phyloP scores from a whole-genome alignment of 2,888 invertebrate genomes.

The Eumacrocentrus americanus region DNA sequence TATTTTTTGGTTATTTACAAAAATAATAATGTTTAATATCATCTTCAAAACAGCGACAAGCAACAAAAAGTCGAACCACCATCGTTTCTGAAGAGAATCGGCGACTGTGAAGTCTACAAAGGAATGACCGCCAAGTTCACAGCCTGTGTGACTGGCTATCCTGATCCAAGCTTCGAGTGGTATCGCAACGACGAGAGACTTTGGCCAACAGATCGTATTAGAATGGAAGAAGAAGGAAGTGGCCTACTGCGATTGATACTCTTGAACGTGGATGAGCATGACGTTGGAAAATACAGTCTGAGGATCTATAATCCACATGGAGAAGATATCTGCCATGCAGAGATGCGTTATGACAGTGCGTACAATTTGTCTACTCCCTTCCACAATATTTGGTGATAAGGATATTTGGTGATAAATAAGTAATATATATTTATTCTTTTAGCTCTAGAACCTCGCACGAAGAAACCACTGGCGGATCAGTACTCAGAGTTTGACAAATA shows the following conservation, averaged over 20 bases:
- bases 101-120: slow-evolving; percentile 84
- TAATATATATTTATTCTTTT: slow-evolving; percentile 11
- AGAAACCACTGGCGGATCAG: slow-evolving; percentile 76
- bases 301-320: slow-evolving; percentile 85
- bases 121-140: slow-evolving; percentile 92
- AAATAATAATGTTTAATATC: too few relatives aligned
- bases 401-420: background rate
- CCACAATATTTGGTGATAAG: too few relatives aligned
- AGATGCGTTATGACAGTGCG: slow-evolving; percentile 82
- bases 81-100: slow-evolving; percentile 86
- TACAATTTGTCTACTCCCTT: background rate
- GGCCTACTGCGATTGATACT: slow-evolving; percentile 84
- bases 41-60: slow-evolving; percentile 68
- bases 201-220: slow-evolving; percentile 81
- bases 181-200: slow-evolving; percentile 80
- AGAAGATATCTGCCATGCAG: slow-evolving; percentile 79
- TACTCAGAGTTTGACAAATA: slow-evolving; percentile 85
- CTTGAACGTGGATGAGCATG: slow-evolving; percentile 76
- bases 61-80: slow-evolving; percentile 82
- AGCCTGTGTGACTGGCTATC: slow-evolving; percentile 86
- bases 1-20: background rate
- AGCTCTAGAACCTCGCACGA: slow-evolving; percentile 73
- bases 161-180: slow-evolving; percentile 89
- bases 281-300: slow-evolving; percentile 85
- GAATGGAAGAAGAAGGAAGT: slow-evolving; percentile 82